Conservation (phyloP, 2,888 invertebrate genomes). For the Branchipolynoe longqiensis region DNA sequence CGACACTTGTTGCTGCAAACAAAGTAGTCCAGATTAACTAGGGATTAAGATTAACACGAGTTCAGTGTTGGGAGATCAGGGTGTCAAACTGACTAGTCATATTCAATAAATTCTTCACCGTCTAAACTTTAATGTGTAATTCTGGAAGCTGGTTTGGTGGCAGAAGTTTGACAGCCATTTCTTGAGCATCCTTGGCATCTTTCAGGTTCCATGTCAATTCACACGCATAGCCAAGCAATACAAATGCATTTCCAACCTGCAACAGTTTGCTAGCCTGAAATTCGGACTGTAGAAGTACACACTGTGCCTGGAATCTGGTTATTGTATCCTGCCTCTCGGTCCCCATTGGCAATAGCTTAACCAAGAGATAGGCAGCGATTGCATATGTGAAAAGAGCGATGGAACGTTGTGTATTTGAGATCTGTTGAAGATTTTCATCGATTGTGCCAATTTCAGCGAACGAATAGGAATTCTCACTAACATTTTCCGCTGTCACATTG, state of each 20-base stretch:
- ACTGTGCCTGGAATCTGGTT: not conserved
- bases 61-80: too few relatives aligned
- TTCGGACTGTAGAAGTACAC: not conserved
- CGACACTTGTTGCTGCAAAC: too few relatives aligned
- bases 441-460: not conserved
- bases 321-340: not conserved
- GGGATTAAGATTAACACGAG: too few relatives aligned
- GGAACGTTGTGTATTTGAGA: not conserved
- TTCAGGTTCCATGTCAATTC: not conserved
- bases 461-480: not conserved
- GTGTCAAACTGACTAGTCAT: too few relatives aligned
- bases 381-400: not conserved
- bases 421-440: not conserved
- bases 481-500: not conserved
- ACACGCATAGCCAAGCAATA: slow-evolving; percentile 27
- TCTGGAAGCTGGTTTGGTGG: not conserved
- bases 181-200: not conserved
- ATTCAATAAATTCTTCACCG: too few relatives aligned
- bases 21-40: too few relatives aligned
- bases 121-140: not conserved
- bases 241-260: slow-evolving; percentile 26
- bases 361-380: slow-evolving; percentile 1
- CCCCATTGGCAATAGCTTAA: not conserved
- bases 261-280: not conserved
- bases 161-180: not conserved